Conservation (phyloP, 1,140 invertebrate genomes). For the Cataglyphis hispanica region DNA sequence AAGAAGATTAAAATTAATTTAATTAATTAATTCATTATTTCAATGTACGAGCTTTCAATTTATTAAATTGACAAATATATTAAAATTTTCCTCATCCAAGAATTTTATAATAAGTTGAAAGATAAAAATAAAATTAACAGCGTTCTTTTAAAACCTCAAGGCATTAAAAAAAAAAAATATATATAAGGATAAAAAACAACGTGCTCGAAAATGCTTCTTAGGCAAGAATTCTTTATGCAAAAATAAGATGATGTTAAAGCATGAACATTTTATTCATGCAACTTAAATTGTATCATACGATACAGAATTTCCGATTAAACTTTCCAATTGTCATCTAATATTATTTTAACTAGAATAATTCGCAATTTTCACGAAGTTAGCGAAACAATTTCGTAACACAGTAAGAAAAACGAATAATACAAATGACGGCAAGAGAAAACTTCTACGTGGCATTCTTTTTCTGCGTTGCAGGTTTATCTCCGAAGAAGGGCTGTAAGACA, state of each 20-base stretch:
- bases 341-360: conserved; percentile 28
- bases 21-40: conserved; percentile 1
- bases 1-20: conserved; percentile 7
- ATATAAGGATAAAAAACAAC: not conserved
- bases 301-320: not conserved
- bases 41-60: not conserved
- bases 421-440: conserved; percentile 7
- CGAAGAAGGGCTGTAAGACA: not conserved
- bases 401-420: not conserved
- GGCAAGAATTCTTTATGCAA: not conserved
- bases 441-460: not conserved
- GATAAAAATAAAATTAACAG: conserved; percentile 22
- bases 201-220: not conserved
- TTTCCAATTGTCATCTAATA: not conserved
- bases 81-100: not conserved
- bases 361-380: not conserved
- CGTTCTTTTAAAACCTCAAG: not conserved
- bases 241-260: conserved; percentile 13
- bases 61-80: conserved; percentile 14
- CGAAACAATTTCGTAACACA: not conserved
- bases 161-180: not conserved
- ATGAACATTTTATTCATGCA: not conserved
- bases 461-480: conserved; percentile 24
- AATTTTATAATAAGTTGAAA: not conserved
- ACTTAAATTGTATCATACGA: not conserved